phyloP scores from a whole-genome alignment of 2,888 invertebrate genomes.

The Zele albiditarsus region DNA sequence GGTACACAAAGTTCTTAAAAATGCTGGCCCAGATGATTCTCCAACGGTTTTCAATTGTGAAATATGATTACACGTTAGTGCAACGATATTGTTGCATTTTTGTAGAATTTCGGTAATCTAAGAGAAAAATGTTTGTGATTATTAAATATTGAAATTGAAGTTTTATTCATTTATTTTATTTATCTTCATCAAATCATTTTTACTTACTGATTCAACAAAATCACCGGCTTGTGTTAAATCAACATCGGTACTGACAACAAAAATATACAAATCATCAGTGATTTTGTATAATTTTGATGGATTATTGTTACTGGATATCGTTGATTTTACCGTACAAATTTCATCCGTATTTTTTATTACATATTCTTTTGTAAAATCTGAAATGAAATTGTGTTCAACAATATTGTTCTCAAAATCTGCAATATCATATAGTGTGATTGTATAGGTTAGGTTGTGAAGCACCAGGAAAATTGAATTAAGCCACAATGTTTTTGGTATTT shows the following conservation, averaged over 20 bases:
- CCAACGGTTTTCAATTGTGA: constrained; percentile 60
- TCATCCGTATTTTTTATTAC: constrained; percentile 53
- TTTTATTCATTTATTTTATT: constrained; percentile 20
- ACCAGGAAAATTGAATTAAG: too few relatives aligned
- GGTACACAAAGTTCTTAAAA: constrained; percentile 61
- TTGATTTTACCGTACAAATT: constrained; percentile 58
- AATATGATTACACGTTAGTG: constrained; percentile 60
- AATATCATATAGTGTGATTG: too few relatives aligned
- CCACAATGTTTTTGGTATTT: too few relatives aligned
- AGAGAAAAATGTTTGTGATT: constrained; percentile 34
- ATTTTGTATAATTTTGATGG: constrained; percentile 58
- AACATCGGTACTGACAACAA: constrained; percentile 57
- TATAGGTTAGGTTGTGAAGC: too few relatives aligned
- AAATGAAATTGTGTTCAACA: constrained; percentile 32
- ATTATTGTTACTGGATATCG: constrained; percentile 50
- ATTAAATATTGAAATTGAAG: constrained; percentile 17
- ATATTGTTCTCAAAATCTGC: neutral
- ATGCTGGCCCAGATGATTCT: constrained; percentile 52
- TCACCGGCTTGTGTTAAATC: constrained; percentile 61
- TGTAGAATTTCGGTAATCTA: constrained; percentile 61
- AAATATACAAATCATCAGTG: constrained; percentile 58
- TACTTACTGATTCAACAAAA: constrained; percentile 60
- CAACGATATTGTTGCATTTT: constrained; percentile 56
- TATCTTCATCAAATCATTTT: neutral
- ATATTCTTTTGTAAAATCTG: constrained; percentile 57